phyloP scores from a whole-genome alignment of 2,888 invertebrate genomes.

The Agriopis aurantiaria region DNA sequence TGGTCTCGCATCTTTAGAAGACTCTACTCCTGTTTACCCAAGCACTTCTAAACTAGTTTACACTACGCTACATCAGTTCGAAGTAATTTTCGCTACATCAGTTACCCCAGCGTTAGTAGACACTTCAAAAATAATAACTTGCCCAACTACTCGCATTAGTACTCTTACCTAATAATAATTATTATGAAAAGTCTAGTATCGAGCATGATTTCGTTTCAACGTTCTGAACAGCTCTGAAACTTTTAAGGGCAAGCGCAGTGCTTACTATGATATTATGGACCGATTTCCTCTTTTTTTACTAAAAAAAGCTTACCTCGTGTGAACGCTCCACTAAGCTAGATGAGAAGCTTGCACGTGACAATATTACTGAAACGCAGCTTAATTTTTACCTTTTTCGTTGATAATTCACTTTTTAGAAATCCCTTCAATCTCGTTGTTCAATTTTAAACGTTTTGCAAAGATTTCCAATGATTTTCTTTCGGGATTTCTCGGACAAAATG shows the following conservation, averaged over 20 bases:
- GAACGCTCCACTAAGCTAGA: conserved; percentile 32
- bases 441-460: conserved; percentile 57
- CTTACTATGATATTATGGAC: too few relatives aligned
- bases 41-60: conserved; percentile 5
- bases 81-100: conserved; percentile 1
- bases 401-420: conserved; percentile 55
- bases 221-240: too few relatives aligned
- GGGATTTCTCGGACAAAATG: conserved; percentile 44
- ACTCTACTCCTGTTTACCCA: conserved; percentile 6
- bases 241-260: too few relatives aligned
- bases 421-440: conserved; percentile 57
- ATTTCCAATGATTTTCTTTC: conserved; percentile 42
- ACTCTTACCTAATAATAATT: too few relatives aligned
- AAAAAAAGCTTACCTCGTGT: not conserved
- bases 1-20: not conserved
- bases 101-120: not conserved
- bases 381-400: conserved; percentile 59
- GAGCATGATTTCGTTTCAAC: too few relatives aligned
- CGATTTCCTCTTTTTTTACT: too few relatives aligned
- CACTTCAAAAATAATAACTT: conserved; percentile 9
- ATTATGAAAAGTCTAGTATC: too few relatives aligned
- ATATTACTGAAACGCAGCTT: conserved; percentile 58
- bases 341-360: conserved; percentile 58
- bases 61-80: conserved; percentile 1
- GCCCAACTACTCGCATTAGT: too few relatives aligned